phyloP scores from a whole-genome alignment of 2,888 invertebrate species.

The Drosophila algonquin region DNA sequence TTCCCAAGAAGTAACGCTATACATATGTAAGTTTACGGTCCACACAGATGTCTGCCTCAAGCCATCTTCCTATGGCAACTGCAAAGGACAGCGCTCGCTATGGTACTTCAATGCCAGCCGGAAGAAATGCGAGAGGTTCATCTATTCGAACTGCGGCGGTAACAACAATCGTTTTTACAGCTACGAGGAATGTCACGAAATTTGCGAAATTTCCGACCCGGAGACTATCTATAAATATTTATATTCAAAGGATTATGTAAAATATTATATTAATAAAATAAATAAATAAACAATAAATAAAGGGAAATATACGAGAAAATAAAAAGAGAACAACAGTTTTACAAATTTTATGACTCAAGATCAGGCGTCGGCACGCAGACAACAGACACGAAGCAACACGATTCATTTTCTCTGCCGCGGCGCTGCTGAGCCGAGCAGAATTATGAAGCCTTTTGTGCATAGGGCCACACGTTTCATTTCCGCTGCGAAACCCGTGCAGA shows the following conservation, averaged over 20 bases:
- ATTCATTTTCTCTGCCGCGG: no score
- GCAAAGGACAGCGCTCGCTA: neutral
- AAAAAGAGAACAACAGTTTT: neutral
- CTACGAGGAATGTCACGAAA: neutral
- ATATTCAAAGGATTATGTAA: neutral
- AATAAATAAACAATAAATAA: neutral
- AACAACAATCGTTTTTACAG: constrained; percentile 9
- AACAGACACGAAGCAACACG: no score
- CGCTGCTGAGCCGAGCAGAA: no score
- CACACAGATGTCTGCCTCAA: neutral
- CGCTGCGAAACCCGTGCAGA: no score
- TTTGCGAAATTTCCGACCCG: neutral
- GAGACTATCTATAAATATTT: neutral
- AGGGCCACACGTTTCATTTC: no score
- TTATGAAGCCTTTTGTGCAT: no score
- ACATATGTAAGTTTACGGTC: neutral
- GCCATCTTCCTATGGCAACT: neutral
- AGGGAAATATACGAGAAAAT: neutral
- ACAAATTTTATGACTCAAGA: neutral
- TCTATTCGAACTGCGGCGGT: constrained; percentile 18
- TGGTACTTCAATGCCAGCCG: neutral
- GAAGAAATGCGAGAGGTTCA: neutral
- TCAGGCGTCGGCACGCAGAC: no score
- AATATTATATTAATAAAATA: neutral
- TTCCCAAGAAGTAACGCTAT: neutral